Conservation (phyloP, 1,140 invertebrate species). For the Choristoneura fumiferana region DNA sequence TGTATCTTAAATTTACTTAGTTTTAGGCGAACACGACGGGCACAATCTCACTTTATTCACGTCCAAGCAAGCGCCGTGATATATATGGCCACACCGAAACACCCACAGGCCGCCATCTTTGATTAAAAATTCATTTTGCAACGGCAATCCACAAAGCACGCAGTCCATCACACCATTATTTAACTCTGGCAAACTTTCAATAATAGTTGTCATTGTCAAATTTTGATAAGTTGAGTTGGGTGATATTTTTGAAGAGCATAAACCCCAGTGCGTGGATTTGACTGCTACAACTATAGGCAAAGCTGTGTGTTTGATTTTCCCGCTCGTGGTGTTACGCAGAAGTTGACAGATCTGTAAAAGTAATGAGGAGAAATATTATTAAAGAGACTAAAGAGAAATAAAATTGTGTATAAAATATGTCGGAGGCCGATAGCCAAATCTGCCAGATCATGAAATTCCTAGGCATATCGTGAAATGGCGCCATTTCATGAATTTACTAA, state of each 20-base stretch:
- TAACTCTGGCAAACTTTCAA: slow-evolving; percentile 42
- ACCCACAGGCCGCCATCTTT: slow-evolving; percentile 75
- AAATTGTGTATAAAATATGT: too few relatives aligned
- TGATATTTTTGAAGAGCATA: slow-evolving; percentile 37
- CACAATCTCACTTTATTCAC: slow-evolving; percentile 74
- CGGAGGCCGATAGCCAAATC: too few relatives aligned
- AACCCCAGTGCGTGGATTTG: slow-evolving; percentile 65
- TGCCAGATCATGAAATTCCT: too few relatives aligned
- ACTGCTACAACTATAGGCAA: slow-evolving; percentile 64
- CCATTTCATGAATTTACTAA: too few relatives aligned
- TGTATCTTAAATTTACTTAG: slow-evolving; percentile 1
- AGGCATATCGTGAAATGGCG: too few relatives aligned
- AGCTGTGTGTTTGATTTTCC: slow-evolving; percentile 60
- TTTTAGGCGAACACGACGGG: slow-evolving; percentile 47
- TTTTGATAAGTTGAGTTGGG: not conserved
- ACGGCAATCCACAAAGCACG: slow-evolving; percentile 64
- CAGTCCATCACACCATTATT: slow-evolving; percentile 55
- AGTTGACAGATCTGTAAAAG: slow-evolving; percentile 63
- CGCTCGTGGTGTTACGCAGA: slow-evolving; percentile 42
- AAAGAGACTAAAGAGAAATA: too few relatives aligned
- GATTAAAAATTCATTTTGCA: slow-evolving; percentile 67
- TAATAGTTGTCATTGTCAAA: slow-evolving; percentile 27
- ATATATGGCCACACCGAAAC: slow-evolving; percentile 73
- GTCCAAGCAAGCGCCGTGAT: slow-evolving; percentile 70
- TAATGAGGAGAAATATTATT: slow-evolving; percentile 6